Evolutionary conservation across 2,888 invertebrate genomes (phyloP).

Genomic region (Caenorhabditis panamensis): DNA sequence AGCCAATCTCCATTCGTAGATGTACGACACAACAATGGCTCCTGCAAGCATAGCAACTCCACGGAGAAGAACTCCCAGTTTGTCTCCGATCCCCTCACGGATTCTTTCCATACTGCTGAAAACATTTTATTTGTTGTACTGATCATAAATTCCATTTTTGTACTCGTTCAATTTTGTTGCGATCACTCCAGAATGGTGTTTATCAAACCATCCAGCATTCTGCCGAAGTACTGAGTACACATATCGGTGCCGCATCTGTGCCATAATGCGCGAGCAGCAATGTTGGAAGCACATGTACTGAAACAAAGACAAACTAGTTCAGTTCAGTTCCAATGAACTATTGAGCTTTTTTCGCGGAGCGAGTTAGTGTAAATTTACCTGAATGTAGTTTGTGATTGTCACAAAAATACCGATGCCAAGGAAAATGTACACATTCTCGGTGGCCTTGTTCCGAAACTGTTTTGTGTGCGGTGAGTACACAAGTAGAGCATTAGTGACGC

Average conservation of each 20-base stretch:
- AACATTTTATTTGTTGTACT: too few species aligned
- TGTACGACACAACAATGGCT: slow-evolving; percentile 69
- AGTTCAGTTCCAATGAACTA: background rate
- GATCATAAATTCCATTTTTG: slow-evolving; percentile 7
- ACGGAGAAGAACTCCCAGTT: slow-evolving; percentile 71
- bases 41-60: slow-evolving; percentile 70
- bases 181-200: slow-evolving; percentile 70
- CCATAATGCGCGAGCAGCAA: slow-evolving; percentile 71
- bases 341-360: background rate
- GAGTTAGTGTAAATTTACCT: slow-evolving; percentile 52
- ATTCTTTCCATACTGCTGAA: slow-evolving; percentile 70
- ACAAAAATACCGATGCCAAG: slow-evolving; percentile 71
- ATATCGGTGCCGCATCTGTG: slow-evolving; percentile 66
- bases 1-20: slow-evolving; percentile 73
- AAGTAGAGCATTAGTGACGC: slow-evolving; percentile 71
- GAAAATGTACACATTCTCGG: slow-evolving; percentile 75
- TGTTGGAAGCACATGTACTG: slow-evolving; percentile 74
- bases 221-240: slow-evolving; percentile 70
- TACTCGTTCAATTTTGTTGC: slow-evolving; percentile 73
- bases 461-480: slow-evolving; percentile 63
- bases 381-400: slow-evolving; percentile 69
- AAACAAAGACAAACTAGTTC: slow-evolving; percentile 38
- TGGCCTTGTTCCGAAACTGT: slow-evolving; percentile 67
- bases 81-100: slow-evolving; percentile 61
- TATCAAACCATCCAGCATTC: slow-evolving; percentile 76